A percentile compares a stretch with the other conserved stretches of the same genome.
Evolutionary conservation across 2,797 vertebrate genomes (phyloP).

Genomic region (Tadarida brasiliensis): DNA sequence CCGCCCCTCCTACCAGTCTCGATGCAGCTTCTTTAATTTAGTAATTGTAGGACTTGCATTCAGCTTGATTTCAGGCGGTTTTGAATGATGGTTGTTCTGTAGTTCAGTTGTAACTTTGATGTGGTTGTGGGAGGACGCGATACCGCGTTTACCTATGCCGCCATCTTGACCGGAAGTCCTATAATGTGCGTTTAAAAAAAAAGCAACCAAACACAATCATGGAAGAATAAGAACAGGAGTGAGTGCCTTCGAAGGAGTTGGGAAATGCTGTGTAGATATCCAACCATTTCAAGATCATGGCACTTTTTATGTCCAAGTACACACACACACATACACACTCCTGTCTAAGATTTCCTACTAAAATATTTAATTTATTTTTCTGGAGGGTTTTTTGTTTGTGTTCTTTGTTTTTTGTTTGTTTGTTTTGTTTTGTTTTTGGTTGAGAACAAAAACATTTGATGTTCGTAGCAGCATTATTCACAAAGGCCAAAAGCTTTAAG

Average conservation of each 20-base stretch:
- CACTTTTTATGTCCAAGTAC: neutral
- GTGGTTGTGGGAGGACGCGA: too few species aligned
- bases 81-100: too few species aligned
- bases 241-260: neutral
- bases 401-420: neutral
- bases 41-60: too few species aligned
- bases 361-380: neutral
- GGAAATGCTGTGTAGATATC: neutral
- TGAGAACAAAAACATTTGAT: neutral
- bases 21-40: too few species aligned
- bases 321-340: neutral
- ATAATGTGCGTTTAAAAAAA: too few species aligned
- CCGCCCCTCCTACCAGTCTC: too few species aligned
- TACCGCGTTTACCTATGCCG: too few species aligned
- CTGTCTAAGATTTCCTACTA: neutral
- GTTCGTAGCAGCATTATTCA: neutral
- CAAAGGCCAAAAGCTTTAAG: neutral
- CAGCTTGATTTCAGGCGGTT: too few species aligned
- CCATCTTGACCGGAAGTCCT: too few species aligned
- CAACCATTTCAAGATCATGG: neutral
- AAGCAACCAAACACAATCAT: neutral
- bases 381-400: neutral
- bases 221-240: neutral
- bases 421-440: neutral
- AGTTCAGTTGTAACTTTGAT: too few species aligned